Conservation (phyloP, 1,140 invertebrate genomes). For the Trypoxylus dichotomus region DNA sequence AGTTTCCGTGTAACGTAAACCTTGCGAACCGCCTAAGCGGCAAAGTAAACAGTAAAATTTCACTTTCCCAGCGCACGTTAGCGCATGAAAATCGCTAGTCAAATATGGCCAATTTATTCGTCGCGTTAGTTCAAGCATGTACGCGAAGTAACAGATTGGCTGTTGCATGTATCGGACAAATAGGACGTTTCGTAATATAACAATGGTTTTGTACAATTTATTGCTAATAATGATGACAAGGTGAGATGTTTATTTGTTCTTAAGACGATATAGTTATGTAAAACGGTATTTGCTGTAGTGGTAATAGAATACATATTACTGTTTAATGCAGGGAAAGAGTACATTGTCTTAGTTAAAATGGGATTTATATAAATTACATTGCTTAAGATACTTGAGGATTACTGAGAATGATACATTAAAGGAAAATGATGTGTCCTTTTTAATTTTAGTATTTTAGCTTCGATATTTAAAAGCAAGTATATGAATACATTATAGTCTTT, state of each 20-base stretch:
- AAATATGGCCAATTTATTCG: not conserved
- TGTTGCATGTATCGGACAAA: not conserved
- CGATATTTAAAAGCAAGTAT: too few species aligned
- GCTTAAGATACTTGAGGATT: too few species aligned
- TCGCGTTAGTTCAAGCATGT: not conserved
- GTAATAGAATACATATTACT: too few species aligned
- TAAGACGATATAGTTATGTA: too few species aligned
- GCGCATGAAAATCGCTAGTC: not conserved
- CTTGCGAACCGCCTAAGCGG: not conserved
- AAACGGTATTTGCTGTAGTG: too few species aligned
- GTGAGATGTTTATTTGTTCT: not conserved
- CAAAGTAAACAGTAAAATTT: not conserved
- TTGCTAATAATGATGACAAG: not conserved
- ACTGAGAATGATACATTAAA: too few species aligned
- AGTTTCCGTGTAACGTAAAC: not conserved
- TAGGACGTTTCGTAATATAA: not conserved
- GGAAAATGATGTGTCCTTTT: too few species aligned
- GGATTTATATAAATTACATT: too few species aligned
- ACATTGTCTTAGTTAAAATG: too few species aligned
- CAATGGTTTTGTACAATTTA: not conserved
- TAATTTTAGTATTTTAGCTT: too few species aligned
- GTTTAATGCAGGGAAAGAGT: too few species aligned
- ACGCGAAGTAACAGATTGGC: not conserved
- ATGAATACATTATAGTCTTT: too few species aligned
- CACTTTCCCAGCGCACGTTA: slow-evolving; percentile 12